phyloP scores from a whole-genome alignment of 1,140 invertebrate genomes.

The Caenorhabditis briggsae region DNA sequence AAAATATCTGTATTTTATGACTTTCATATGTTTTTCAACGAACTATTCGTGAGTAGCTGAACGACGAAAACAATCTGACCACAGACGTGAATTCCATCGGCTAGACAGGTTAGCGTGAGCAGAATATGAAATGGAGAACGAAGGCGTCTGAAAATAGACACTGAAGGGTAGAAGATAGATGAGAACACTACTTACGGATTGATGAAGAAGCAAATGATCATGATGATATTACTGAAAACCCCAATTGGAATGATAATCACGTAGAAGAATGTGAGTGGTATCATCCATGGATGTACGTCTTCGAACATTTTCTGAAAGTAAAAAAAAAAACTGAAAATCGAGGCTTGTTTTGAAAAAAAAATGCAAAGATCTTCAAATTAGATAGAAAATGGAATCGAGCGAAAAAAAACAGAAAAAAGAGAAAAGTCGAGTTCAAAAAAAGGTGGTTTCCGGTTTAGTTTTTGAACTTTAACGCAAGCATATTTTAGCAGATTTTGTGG shows the following conservation, averaged over 20 bases:
- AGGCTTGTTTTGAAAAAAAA: background rate
- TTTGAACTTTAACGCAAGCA: background rate
- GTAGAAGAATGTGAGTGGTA: constrained; percentile 40
- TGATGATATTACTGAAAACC: background rate
- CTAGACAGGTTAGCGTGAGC: constrained; percentile 37
- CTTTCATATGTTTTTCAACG: background rate
- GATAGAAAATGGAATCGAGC: background rate
- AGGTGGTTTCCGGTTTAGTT: constrained; percentile 12
- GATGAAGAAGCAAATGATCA: constrained; percentile 36
- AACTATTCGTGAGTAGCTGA: constrained; percentile 36
- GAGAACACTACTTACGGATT: background rate
- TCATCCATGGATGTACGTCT: constrained; percentile 34
- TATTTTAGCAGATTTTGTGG: background rate
- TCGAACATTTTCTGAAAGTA: constrained; percentile 30
- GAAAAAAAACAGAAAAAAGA: background rate
- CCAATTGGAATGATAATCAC: constrained; percentile 19
- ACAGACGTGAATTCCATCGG: constrained; percentile 53
- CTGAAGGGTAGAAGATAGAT: too few relatives aligned
- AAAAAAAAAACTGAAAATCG: background rate
- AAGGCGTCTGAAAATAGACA: constrained; percentile 40
- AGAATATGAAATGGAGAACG: constrained; percentile 58
- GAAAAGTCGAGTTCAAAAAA: background rate
- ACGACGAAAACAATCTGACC: constrained; percentile 49
- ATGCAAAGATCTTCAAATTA: background rate
- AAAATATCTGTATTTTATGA: background rate